Percentiles rank a stretch among this genome's conserved stretches.
Evolutionary conservation across 1,140 invertebrate species (phyloP).

Genomic region (Paramacrobiotus metropolitanus): DNA sequence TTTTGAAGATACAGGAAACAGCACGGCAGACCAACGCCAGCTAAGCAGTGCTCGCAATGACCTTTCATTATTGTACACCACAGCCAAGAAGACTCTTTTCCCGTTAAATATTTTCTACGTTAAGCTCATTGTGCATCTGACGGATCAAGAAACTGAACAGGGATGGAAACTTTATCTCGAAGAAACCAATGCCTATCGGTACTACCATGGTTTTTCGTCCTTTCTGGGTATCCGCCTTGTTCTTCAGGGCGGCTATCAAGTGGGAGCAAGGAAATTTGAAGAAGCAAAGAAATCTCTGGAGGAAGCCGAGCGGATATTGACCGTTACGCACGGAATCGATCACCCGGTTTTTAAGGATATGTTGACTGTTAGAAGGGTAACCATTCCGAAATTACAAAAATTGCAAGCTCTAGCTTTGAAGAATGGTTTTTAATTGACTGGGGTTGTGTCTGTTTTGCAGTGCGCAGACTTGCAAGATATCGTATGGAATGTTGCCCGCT

Average conservation of each 20-base stretch:
- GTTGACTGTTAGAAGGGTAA: not conserved
- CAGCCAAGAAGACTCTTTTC: not conserved
- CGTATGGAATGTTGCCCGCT: no score
- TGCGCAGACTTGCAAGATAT: no score
- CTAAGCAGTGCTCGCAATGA: not conserved
- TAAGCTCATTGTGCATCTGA: not conserved
- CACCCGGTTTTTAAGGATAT: not conserved
- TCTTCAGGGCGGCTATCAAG: not conserved
- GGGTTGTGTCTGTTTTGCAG: no score
- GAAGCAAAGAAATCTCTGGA: not conserved
- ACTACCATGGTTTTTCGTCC: not conserved
- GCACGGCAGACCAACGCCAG: not conserved
- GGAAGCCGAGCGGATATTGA: not conserved
- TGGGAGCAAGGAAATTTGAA: not conserved
- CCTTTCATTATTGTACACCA: not conserved
- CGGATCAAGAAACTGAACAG: not conserved
- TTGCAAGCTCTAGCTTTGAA: not conserved
- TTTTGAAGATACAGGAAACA: not conserved
- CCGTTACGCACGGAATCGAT: not conserved
- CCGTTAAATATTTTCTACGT: not conserved
- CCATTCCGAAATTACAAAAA: not conserved
- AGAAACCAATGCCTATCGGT: not conserved
- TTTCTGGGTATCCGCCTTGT: not conserved
- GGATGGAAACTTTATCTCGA: slow-evolving; percentile 3
- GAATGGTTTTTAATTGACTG: no score